phyloP scores from a whole-genome alignment of 2,113 vertebrate species.

The Dicentrarchus labrax region DNA sequence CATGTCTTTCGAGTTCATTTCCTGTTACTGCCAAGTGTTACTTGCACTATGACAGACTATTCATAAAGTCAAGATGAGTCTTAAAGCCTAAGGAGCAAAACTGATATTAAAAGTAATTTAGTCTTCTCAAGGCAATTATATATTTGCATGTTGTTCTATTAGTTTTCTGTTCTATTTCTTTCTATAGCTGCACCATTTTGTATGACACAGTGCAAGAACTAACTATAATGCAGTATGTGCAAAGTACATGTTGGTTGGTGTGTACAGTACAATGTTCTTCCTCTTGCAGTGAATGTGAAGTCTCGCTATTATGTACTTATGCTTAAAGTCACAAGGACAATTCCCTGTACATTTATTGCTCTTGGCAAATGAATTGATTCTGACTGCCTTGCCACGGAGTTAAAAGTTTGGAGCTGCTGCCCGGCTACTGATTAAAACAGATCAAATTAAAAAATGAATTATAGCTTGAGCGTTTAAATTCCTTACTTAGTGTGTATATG shows the following conservation, averaged over 20 bases:
- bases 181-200: not conserved
- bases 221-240: not conserved
- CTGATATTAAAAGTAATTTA: not conserved
- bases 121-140: not conserved
- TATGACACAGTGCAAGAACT: not conserved
- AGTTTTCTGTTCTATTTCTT: not conserved
- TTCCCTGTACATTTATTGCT: constrained; percentile 34
- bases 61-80: not conserved
- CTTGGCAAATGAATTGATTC: constrained; percentile 30
- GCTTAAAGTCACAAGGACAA: constrained; percentile 29
- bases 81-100: not conserved
- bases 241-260: not conserved
- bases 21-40: constrained; percentile 11
- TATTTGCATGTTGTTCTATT: not conserved
- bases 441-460: constrained; percentile 3
- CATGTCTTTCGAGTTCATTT: constrained; percentile 11
- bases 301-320: constrained; percentile 14
- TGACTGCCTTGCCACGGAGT: constrained; percentile 3
- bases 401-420: constrained; percentile 20
- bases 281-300: constrained; percentile 8
- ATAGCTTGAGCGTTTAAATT: constrained; percentile 21
- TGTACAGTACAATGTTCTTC: not conserved
- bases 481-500: not conserved
- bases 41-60: not conserved
- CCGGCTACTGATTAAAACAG: not conserved